Evolutionary conservation across 2,797 vertebrate species (phyloP).

Genomic region (Prunella strophiata): DNA sequence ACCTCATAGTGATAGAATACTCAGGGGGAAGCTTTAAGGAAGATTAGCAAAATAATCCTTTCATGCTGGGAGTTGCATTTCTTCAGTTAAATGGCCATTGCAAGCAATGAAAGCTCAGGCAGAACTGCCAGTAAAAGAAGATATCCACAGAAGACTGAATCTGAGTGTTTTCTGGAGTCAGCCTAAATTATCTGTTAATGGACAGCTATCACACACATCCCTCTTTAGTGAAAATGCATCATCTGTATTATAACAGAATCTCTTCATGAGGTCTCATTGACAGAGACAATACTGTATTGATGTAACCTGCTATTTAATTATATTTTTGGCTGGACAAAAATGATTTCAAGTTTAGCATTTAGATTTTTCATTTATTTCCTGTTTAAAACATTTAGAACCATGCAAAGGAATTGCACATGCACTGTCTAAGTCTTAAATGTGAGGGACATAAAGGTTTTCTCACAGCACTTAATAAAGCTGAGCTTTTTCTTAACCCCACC

Average conservation of each 20-base stretch:
- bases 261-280: conserved; percentile 17
- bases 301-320: neutral
- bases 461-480: neutral
- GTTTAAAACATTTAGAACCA: neutral
- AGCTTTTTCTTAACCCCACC: neutral
- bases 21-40: conserved; percentile 32
- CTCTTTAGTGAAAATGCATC: neutral
- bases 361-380: neutral
- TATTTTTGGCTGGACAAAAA: neutral
- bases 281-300: neutral
- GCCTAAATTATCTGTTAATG: conserved; percentile 21
- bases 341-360: neutral
- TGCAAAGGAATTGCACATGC: neutral
- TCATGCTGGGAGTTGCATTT: conserved; percentile 59
- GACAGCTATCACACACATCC: neutral
- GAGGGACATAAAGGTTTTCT: neutral
- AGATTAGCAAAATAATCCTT: conserved; percentile 70
- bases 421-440: neutral
- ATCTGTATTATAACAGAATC: neutral
- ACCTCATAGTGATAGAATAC: conserved; percentile 39
- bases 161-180: neutral
- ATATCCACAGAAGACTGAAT: conserved; percentile 6
- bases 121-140: conserved; percentile 8
- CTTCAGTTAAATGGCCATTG: conserved; percentile 20
- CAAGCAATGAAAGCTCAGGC: neutral